Evolutionary conservation across 2,113 vertebrate species (phyloP).

Genomic region (Syrmaticus mikado): DNA sequence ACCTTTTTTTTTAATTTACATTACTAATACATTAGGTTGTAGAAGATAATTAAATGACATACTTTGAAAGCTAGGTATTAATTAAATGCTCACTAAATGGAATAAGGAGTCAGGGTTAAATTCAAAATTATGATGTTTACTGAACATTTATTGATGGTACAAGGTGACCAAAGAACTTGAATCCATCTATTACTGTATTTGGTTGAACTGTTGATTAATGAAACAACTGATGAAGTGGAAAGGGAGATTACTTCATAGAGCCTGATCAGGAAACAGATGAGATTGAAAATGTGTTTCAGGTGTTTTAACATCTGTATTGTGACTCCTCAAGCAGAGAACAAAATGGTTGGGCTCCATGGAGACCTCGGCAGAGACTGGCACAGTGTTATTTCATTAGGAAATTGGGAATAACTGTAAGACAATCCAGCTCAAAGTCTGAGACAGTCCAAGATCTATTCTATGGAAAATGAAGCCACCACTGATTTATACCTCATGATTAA

Average conservation of each 20-base stretch:
- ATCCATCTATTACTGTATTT: neutral
- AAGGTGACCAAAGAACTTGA: neutral
- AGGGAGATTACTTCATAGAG: neutral
- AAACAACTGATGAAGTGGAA: neutral
- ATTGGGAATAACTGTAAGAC: neutral
- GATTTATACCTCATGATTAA: neutral
- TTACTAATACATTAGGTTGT: neutral
- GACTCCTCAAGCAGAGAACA: neutral
- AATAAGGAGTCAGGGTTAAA: neutral
- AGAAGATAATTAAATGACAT: neutral
- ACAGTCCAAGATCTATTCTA: neutral
- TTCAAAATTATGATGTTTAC: neutral
- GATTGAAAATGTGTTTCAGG: neutral
- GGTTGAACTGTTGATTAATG: neutral
- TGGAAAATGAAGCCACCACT: neutral
- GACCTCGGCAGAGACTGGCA: neutral
- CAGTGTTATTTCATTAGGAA: neutral
- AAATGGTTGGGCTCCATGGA: neutral
- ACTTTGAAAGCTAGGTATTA: neutral
- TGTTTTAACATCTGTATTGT: neutral
- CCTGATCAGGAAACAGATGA: neutral
- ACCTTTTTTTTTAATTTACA: neutral
- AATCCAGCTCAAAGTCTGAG: neutral
- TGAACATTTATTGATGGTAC: neutral
- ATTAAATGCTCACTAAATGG: neutral